phyloP scores from a whole-genome alignment of 2,888 invertebrate genomes.

The Dasysyrphus tricinctus region DNA sequence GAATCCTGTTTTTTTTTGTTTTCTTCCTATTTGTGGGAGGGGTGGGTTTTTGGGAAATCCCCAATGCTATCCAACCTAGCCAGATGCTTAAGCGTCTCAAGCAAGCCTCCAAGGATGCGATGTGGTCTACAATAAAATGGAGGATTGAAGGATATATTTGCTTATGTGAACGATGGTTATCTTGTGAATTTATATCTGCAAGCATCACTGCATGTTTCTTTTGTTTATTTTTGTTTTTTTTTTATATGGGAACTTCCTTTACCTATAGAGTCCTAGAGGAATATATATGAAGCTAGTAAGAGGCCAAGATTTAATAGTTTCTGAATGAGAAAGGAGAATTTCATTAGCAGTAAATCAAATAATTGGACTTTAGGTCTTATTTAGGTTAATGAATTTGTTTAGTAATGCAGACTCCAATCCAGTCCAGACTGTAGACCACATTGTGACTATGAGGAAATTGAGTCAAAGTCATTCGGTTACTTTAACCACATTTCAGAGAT shows the following conservation, averaged over 20 bases:
- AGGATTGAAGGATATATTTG: slow-evolving; percentile 68
- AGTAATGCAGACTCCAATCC: slow-evolving; percentile 22
- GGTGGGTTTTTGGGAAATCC: slow-evolving; percentile 33
- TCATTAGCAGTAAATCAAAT: slow-evolving; percentile 73
- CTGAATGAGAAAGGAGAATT: slow-evolving; percentile 44
- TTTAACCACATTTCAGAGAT: slow-evolving; percentile 14
- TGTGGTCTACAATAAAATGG: slow-evolving; percentile 66
- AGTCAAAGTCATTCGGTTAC: slow-evolving; percentile 27
- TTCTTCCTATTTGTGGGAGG: neutral
- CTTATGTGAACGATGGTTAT: slow-evolving; percentile 57
- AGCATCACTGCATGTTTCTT: slow-evolving; percentile 40
- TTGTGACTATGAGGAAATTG: neutral
- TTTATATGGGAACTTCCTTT: neutral
- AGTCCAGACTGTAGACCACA: slow-evolving; percentile 7
- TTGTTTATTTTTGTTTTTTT: neutral
- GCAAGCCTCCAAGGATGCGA: slow-evolving; percentile 43
- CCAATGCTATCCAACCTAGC: slow-evolving; percentile 10
- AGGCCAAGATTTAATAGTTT: slow-evolving; percentile 25
- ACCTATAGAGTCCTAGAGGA: slow-evolving; percentile 35
- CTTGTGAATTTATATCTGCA: slow-evolving; percentile 58
- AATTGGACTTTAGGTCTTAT: slow-evolving; percentile 69
- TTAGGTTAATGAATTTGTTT: slow-evolving; percentile 54
- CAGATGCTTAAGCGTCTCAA: slow-evolving; percentile 32
- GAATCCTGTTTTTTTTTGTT: slow-evolving; percentile 42
- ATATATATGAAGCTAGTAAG: neutral